Evolutionary conservation across 2,113 vertebrate genomes (phyloP).

Genomic region (Hippocampus comes): DNA sequence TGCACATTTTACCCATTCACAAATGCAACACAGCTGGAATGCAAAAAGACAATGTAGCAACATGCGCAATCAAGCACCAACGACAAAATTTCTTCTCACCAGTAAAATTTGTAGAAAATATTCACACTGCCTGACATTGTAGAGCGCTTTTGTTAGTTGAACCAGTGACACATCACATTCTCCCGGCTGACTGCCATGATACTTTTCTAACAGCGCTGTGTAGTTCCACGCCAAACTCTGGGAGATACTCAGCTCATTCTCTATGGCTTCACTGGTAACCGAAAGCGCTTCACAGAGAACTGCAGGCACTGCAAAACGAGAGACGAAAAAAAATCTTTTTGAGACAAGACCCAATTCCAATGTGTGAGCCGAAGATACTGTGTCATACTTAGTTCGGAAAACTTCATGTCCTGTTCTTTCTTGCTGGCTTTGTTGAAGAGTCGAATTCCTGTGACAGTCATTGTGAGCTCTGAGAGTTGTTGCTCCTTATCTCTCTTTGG

Average conservation of each 20-base stretch:
- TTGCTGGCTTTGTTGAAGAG: slow-evolving; percentile 83
- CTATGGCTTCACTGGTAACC: slow-evolving; percentile 50
- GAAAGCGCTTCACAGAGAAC: slow-evolving; percentile 74
- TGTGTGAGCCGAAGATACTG: neutral
- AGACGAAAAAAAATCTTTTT: neutral
- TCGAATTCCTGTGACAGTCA: slow-evolving; percentile 84
- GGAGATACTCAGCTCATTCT: slow-evolving; percentile 66
- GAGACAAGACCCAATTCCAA: neutral
- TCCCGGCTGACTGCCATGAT: slow-evolving; percentile 17
- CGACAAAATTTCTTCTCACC: slow-evolving; percentile 68
- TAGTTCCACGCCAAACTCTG: slow-evolving; percentile 71
- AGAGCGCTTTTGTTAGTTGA: slow-evolving; percentile 81
- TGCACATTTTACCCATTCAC: no score
- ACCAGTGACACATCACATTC: slow-evolving; percentile 19
- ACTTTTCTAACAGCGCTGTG: slow-evolving; percentile 79
- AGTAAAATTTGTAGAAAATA: slow-evolving; percentile 80
- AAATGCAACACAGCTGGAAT: neutral
- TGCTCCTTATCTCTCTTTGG: slow-evolving; percentile 82
- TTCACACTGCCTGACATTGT: slow-evolving; percentile 83
- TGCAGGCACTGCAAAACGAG: slow-evolving; percentile 72
- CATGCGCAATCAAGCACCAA: neutral
- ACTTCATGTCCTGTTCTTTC: slow-evolving; percentile 74
- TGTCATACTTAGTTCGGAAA: slow-evolving; percentile 51
- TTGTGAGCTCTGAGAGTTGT: slow-evolving; percentile 79
- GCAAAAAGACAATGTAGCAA: neutral